Conservation (phyloP, 2,797 vertebrate genomes). For the Paramormyrops hopkinsi region DNA sequence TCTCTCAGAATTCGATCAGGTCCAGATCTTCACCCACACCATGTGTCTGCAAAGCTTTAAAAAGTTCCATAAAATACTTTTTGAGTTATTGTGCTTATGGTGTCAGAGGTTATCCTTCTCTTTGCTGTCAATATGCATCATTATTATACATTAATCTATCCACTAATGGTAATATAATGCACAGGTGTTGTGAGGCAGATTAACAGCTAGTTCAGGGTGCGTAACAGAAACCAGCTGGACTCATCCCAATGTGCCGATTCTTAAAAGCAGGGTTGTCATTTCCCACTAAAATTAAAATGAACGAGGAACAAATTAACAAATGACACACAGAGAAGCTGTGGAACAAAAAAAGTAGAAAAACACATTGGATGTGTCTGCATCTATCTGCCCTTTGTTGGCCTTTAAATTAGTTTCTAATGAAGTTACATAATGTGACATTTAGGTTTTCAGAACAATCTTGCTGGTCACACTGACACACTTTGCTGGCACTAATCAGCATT, state of each 20-base stretch:
- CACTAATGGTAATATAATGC: conserved; percentile 42
- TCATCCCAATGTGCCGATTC: background rate
- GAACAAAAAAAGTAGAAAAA: background rate
- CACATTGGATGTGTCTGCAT: background rate
- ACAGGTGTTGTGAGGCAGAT: background rate
- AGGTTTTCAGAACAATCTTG: background rate
- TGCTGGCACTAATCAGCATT: background rate
- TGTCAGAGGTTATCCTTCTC: background rate
- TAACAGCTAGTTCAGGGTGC: background rate
- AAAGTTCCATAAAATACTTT: background rate
- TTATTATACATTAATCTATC: conserved; percentile 20
- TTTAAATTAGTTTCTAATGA: background rate
- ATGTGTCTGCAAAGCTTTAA: background rate
- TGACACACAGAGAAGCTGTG: background rate
- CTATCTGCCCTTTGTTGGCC: background rate
- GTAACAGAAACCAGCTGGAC: background rate
- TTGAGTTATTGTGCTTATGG: background rate
- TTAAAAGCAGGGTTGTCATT: background rate
- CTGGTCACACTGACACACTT: background rate
- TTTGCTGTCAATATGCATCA: background rate
- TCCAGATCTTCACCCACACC: background rate
- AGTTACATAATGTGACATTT: background rate
- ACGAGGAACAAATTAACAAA: background rate
- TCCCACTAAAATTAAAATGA: background rate
- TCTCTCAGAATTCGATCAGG: background rate